Percentiles rank a stretch among this genome's conserved stretches.
Evolutionary conservation across 2,888 invertebrate genomes (phyloP).

Genomic region (Cephus pulcher): DNA sequence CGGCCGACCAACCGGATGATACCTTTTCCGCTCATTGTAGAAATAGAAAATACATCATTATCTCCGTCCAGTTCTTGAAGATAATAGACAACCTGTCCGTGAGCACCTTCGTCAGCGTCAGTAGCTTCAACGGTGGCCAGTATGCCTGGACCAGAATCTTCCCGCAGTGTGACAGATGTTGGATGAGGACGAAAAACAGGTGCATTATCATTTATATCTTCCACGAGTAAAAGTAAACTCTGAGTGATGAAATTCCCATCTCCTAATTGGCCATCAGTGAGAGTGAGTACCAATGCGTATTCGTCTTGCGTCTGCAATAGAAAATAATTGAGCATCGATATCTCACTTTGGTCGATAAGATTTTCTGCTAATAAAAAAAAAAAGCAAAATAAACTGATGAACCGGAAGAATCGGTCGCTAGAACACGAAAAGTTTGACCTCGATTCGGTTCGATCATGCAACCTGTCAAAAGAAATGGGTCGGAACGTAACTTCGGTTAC

Average conservation of each 20-base stretch:
- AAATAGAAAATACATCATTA: constrained; percentile 80
- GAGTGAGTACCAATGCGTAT: constrained; percentile 87
- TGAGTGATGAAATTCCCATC: constrained; percentile 91
- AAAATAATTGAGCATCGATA: background rate
- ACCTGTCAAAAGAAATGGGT: background rate
- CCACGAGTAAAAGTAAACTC: constrained; percentile 87
- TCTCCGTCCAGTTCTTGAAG: constrained; percentile 86
- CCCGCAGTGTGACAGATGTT: constrained; percentile 82
- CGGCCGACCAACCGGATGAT: constrained; percentile 80
- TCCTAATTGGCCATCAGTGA: constrained; percentile 88
- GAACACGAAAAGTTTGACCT: background rate
- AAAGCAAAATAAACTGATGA: background rate
- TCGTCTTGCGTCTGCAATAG: constrained; percentile 81
- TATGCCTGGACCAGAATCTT: constrained; percentile 81
- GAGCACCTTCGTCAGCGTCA: constrained; percentile 91
- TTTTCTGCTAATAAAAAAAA: background rate
- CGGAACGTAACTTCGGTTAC: background rate
- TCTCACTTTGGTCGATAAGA: background rate
- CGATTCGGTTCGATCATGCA: background rate
- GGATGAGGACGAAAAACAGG: constrained; percentile 89
- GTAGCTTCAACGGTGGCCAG: constrained; percentile 86
- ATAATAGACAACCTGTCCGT: constrained; percentile 91
- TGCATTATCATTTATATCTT: constrained; percentile 92
- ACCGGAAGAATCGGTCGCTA: background rate
- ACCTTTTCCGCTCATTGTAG: constrained; percentile 87